phyloP scores from a whole-genome alignment of 2,797 vertebrate species.

The Anomalospiza imberbis region DNA sequence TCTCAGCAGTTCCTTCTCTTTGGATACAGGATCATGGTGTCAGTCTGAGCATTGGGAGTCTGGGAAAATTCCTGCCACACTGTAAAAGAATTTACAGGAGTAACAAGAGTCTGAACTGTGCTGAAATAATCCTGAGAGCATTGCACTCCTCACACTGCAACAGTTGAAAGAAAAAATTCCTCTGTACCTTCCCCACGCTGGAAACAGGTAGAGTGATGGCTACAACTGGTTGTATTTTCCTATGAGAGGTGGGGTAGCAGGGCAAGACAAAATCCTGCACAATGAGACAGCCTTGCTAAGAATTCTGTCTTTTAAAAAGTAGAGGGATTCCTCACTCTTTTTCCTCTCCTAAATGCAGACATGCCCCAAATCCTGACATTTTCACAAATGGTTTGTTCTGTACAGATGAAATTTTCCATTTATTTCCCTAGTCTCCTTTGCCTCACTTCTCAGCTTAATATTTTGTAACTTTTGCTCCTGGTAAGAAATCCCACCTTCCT shows the following conservation, averaged over 20 bases:
- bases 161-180: neutral
- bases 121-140: neutral
- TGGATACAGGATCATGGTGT: neutral
- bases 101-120: neutral
- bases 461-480: neutral
- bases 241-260: neutral
- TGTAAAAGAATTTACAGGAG: neutral
- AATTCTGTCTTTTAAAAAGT: neutral
- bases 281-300: neutral
- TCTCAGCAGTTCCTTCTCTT: neutral
- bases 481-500: neutral
- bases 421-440: neutral
- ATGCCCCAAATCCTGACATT: neutral
- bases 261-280: neutral
- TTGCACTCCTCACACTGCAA: rapidly evolving
- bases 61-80: neutral
- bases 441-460: neutral
- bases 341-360: neutral
- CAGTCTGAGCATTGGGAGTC: neutral
- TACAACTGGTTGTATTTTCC: neutral
- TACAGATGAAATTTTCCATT: neutral
- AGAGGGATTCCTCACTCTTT: neutral
- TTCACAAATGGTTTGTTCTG: neutral
- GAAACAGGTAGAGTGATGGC: neutral
- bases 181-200: neutral